Percentiles rank a stretch among this genome's conserved stretches.
Evolutionary conservation across 1,140 invertebrate species (phyloP).

Genomic region (Aphidius ervi): DNA sequence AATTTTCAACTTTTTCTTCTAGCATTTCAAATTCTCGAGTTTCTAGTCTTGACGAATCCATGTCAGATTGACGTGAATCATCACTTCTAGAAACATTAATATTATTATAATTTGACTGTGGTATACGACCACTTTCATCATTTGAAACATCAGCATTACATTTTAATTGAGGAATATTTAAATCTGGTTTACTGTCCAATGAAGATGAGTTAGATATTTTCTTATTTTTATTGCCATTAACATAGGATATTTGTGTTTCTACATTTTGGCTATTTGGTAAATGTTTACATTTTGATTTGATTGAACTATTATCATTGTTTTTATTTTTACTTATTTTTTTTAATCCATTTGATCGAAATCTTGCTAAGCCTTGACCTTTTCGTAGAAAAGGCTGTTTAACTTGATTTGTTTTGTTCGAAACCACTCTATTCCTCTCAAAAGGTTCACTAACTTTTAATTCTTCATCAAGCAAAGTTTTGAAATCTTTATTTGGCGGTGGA

Average conservation of each 20-base stretch:
- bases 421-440: not conserved
- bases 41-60: slow-evolving; percentile 45
- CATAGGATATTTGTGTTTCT: not conserved
- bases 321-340: slow-evolving; percentile 23
- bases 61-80: slow-evolving; percentile 37
- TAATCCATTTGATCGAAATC: slow-evolving; percentile 29
- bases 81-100: not conserved
- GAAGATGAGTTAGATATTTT: slow-evolving; percentile 19
- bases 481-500: slow-evolving; percentile 47
- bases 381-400: slow-evolving; percentile 46
- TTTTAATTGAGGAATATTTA: slow-evolving; percentile 6
- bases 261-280: not conserved
- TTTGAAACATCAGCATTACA: slow-evolving; percentile 26
- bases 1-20: slow-evolving; percentile 65
- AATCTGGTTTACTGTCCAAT: slow-evolving; percentile 13
- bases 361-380: slow-evolving; percentile 50
- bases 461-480: slow-evolving; percentile 46
- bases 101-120: slow-evolving; percentile 26
- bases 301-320: slow-evolving; percentile 10
- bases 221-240: slow-evolving; percentile 33
- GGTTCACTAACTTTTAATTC: slow-evolving; percentile 35
- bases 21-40: slow-evolving; percentile 64
- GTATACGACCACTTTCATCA: slow-evolving; percentile 33
- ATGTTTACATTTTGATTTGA: slow-evolving; percentile 1
- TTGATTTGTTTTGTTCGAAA: not conserved